These are phyloP conservation scores for Bettongia penicillata DNA, from an alignment of 2,113 vertebrate genomes.

Conservation along the genomic window DNA sequence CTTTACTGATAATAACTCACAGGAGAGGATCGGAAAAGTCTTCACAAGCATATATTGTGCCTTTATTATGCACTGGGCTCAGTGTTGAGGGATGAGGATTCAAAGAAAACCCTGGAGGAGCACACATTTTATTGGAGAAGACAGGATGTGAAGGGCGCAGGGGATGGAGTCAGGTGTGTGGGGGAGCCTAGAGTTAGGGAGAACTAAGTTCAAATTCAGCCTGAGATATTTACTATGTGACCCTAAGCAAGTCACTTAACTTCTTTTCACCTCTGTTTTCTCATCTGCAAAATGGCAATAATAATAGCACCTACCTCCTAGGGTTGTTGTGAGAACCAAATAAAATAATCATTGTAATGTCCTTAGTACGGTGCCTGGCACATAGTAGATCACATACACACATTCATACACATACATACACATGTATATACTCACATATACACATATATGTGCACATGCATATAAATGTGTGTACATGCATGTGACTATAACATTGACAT, in stretches of 20 bases:
- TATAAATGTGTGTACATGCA: too few relatives aligned
- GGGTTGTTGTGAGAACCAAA: neutral
- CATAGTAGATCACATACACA: too few relatives aligned
- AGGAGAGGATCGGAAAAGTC: neutral
- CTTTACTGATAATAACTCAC: neutral
- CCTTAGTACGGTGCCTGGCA: neutral
- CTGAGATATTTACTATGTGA: neutral
- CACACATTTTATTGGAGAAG: neutral
- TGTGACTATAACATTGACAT: too few relatives aligned
- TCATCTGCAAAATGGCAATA: neutral
- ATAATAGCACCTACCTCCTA: neutral
- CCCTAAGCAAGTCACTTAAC: neutral
- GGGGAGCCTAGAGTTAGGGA: neutral
- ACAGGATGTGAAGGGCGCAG: neutral
- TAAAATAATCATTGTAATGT: neutral
- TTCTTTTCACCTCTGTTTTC: neutral
- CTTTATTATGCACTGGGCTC: neutral
- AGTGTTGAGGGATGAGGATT: neutral
- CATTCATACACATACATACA: too few relatives aligned
- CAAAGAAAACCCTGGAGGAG: neutral
- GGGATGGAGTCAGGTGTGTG: neutral
- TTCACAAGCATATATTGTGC: neutral
- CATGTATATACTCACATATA: too few relatives aligned
- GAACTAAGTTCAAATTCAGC: too few relatives aligned
- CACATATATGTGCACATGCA: too few relatives aligned